Evolutionary conservation across 2,113 vertebrate species (phyloP).

Genomic region (Amphiprion percula): DNA sequence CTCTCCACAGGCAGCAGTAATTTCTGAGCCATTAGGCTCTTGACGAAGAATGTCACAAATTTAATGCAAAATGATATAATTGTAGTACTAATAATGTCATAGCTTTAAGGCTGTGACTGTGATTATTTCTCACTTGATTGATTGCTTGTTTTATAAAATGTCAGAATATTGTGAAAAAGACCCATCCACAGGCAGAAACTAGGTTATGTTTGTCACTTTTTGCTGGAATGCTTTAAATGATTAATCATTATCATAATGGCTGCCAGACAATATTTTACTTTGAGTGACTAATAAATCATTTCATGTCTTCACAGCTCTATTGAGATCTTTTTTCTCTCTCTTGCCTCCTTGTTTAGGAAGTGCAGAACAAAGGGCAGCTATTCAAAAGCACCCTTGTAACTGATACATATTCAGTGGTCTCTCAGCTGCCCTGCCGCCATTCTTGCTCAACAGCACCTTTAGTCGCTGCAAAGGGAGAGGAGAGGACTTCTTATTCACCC

Average conservation of each 20-base stretch:
- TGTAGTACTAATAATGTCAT: too few species aligned
- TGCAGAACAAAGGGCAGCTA: conserved; percentile 42
- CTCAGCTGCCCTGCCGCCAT: background rate
- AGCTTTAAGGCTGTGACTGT: too few species aligned
- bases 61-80: background rate
- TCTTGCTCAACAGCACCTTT: conserved; percentile 32
- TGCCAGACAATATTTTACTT: background rate
- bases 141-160: too few species aligned
- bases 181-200: background rate
- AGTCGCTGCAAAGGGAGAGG: conserved; percentile 13
- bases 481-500: conserved; percentile 31
- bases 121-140: too few species aligned
- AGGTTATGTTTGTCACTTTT: background rate
- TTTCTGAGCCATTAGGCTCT: background rate
- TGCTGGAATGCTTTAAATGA: background rate
- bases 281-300: background rate
- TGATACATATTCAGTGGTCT: conserved; percentile 55
- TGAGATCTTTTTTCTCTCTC: conserved; percentile 19
- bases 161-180: background rate
- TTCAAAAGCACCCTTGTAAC: conserved; percentile 31
- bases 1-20: background rate
- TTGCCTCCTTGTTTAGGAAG: conserved; percentile 1
- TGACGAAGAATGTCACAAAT: background rate
- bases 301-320: conserved; percentile 2
- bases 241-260: background rate